Base-by-base conservation (phyloP, 2,113 vertebrate species). In the Cololabis saira region DNA sequence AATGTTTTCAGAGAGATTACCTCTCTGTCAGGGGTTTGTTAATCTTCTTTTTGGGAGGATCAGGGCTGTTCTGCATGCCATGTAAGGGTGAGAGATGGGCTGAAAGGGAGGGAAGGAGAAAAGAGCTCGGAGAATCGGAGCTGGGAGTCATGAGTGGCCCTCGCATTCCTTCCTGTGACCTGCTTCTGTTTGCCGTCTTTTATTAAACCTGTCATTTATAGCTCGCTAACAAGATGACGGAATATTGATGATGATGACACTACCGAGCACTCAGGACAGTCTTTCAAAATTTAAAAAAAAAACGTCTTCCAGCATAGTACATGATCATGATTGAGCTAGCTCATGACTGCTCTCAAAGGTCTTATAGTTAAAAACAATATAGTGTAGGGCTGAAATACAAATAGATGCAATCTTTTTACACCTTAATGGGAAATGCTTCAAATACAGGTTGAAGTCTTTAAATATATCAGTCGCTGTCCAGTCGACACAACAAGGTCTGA, bases 21-120 rank as follows among this genome's bases (percentile, higher is more conserved):
- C 79, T 85, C 71, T 89, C 88, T 86, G 82, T 89, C 83, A 85
- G 82, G 69, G 85, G 74, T 78, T 84, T 78, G 88, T 78, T 92
- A 90, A 91, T 91, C 86, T 89, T 69, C 84, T 84, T 91, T 91
- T 91, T 79, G 68, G 82, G 75, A 78, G 89, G 86, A 90, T 87
- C 82, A 80, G 82, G 70, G 67, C 50, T 24, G 5, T 76, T 79
- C 71, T 83, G 78, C 65, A 42, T 69, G 75, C 63, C 80, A 56
- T 78, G 70, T 42, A 57, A 80, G 83, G 78, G 57, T 52, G 61
- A 77, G 80, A 59, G 73, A 71, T 61, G 27, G 3, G 44, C 71
- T 72, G 82, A 85, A 78, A 80, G 47, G 41, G 71, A 66, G 80
- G 76, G 53, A 27, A 27, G 24, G 24, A 27, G 69, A 77, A 63